These are phyloP conservation scores for Geopemphigus sp. DNA, from an alignment of 1,140 invertebrate genomes.

Conservation along the genomic window DNA sequence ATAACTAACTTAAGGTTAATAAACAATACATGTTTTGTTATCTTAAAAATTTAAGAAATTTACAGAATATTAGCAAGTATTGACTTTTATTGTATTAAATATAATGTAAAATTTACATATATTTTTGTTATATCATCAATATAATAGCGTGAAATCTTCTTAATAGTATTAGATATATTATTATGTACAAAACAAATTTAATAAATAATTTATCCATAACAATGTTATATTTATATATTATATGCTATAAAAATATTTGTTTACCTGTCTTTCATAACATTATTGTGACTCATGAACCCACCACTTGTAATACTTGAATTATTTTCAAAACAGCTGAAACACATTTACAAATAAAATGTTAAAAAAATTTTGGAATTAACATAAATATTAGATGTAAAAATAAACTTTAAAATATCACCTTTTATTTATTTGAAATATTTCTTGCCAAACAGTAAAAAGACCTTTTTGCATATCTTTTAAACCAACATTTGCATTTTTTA, in stretches of 20 bases:
- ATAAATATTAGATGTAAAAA: not conserved
- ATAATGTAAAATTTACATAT: no score
- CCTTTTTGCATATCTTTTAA: constrained; percentile 83
- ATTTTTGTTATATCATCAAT: no score
- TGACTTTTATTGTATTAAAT: no score
- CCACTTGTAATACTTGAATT: constrained; percentile 14
- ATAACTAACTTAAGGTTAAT: no score
- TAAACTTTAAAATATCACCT: constrained; percentile 48
- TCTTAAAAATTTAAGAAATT: no score
- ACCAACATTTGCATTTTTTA: constrained; percentile 71
- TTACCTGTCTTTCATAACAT: constrained; percentile 50
- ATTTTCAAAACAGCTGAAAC: constrained; percentile 29
- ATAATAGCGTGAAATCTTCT: no score
- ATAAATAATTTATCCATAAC: not conserved
- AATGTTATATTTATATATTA: no score
- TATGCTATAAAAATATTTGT: not conserved
- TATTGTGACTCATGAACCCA: constrained; percentile 27
- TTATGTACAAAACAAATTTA: not conserved
- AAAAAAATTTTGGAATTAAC: not conserved
- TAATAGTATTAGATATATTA: no score
- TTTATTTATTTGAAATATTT: constrained; percentile 71
- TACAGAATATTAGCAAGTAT: no score
- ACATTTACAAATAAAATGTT: not conserved
- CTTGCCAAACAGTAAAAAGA: constrained; percentile 80
- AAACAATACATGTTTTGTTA: no score